Evolutionary conservation across 2,113 vertebrate genomes (phyloP), one percentile per base, ranked within the genome.

Genomic region (Laticauda colubrina): DNA sequence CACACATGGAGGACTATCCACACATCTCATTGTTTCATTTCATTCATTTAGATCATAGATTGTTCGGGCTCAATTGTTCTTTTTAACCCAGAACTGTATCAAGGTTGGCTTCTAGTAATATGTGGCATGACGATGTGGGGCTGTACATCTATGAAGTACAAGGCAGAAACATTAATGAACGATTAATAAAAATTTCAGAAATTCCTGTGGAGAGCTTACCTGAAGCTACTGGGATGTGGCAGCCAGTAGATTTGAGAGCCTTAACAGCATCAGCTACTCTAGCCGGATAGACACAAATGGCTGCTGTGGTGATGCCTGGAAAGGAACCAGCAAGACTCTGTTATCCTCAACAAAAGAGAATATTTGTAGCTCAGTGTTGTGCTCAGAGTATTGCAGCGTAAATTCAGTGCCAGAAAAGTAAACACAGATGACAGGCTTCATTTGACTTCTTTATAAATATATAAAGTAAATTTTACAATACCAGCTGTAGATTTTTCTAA

Each of bases 241-340:
- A 98, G 12, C 98, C 97, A 3, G 98, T 98, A 9, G 98, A 98
- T 95, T 97, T 98, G 0, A 99, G 95, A 0, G 98, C 95, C 45
- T 94, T 97, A 1, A 99, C 98, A 0, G 99, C 98, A 48, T 99
- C 98, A 0, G 96, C 90, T 24, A 99, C 99, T 4, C 99, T 98
- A 3, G 98, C 96, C 0, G 99, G 98, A 94, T 99, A 99, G 15
- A 99, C 99, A 93, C 99, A 99, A 15, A 99, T 98, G 0, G 99
- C 99, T 54, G 97, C 99, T 0, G 97, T 98, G 0, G 98, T 98
- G 86, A 99, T 96, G 53, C 98, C 99, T 99, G 94, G 4, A 81
- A 92, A 75, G 34, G 20, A 87, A 92, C 6, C 61, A 53, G 45
- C 85, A 48, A 85, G 20, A 69, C 93, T 87, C 11, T 43, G 64